A percentile compares a stretch with the other conserved stretches of the same genome.
These are phyloP conservation scores for Leucozona laternaria DNA, from an alignment of 2,888 invertebrate species.

Conservation along the genomic window DNA sequence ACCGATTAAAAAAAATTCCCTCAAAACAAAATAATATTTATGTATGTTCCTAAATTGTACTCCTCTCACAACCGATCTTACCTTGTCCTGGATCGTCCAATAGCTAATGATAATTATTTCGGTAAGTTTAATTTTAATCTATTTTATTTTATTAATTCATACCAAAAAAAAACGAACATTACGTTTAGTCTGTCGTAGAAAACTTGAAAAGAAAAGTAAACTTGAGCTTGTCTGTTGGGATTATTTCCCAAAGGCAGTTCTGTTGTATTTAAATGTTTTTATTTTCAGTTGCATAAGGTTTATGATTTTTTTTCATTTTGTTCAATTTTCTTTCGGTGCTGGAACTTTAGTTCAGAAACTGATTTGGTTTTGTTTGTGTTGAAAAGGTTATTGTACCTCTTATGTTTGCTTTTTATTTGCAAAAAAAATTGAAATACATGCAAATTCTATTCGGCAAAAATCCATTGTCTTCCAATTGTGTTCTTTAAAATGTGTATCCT, in stretches of 20 bases:
- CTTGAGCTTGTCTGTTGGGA: not conserved
- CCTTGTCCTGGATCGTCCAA: slow-evolving; percentile 76
- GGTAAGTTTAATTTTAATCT: slow-evolving; percentile 89
- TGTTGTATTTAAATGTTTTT: slow-evolving; percentile 25
- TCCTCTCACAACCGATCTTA: slow-evolving; percentile 75
- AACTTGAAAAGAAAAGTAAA: not conserved
- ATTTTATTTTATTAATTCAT: not conserved
- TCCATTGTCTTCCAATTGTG: not conserved
- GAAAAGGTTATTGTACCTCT: slow-evolving; percentile 6
- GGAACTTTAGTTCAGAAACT: slow-evolving; percentile 56
- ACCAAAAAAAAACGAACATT: not conserved
- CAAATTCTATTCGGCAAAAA: not conserved
- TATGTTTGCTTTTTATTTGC: slow-evolving; percentile 3
- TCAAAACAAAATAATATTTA: slow-evolving; percentile 62
- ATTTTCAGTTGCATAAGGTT: slow-evolving; percentile 36
- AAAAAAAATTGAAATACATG: not conserved
- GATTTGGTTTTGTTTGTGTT: slow-evolving; percentile 13
- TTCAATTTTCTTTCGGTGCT: slow-evolving; percentile 57
- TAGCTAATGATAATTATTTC: slow-evolving; percentile 99
- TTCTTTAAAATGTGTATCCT: not conserved
- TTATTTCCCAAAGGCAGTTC: not conserved
- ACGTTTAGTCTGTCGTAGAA: not conserved
- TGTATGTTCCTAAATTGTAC: slow-evolving; percentile 74
- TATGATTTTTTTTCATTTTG: not conserved
- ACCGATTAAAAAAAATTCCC: slow-evolving; percentile 63